These are phyloP conservation scores for Euleptes europaea DNA, from an alignment of 2,113 vertebrate genomes.

Conservation along the genomic window DNA sequence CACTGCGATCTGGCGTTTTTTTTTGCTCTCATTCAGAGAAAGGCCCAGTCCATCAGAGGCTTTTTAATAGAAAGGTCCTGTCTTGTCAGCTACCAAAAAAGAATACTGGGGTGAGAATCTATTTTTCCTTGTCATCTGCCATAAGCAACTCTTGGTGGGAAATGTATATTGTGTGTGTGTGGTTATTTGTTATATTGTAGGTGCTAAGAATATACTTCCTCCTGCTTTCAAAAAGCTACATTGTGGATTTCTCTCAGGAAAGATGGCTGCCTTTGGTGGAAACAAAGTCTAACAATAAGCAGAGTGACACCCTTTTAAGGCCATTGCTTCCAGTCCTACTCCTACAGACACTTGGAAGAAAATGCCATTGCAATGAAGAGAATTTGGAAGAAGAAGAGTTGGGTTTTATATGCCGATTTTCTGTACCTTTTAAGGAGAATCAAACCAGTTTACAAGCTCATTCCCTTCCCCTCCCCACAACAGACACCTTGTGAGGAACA, in stretches of 20 bases:
- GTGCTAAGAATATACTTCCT: background rate
- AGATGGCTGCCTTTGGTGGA: no score
- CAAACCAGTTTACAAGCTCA: no score
- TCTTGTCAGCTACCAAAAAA: background rate
- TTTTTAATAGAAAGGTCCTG: background rate
- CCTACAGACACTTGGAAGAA: background rate
- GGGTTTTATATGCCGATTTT: no score
- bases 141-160: background rate
- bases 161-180: background rate
- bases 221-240: no score
- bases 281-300: no score
- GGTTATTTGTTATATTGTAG: background rate
- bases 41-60: background rate
- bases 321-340: no score
- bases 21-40: background rate
- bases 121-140: background rate
- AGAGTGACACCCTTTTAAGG: no score
- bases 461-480: no score
- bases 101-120: background rate
- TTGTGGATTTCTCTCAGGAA: no score
- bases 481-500: no score
- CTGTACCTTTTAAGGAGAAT: no score
- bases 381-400: no score
- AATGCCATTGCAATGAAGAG: background rate
- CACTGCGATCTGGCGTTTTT: background rate